Evolutionary conservation across 1,140 invertebrate genomes (phyloP).

Genomic region (Spodoptera frugiperda): DNA sequence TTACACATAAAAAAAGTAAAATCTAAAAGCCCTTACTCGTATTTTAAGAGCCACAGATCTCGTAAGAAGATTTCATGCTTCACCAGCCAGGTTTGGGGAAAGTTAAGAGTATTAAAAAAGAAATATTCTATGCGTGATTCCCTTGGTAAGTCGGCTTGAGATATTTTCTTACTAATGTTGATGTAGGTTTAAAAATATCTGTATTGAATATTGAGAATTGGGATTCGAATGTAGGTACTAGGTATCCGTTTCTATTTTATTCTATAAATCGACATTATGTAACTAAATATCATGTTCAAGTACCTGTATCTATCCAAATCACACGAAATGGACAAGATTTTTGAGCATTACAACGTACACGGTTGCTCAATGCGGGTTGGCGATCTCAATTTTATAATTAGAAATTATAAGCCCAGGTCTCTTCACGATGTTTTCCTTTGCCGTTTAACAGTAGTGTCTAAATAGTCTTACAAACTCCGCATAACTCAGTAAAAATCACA

Average conservation of each 20-base stretch:
- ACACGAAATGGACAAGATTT: too few species aligned
- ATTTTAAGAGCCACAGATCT: constrained; percentile 18
- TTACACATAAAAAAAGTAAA: constrained; percentile 39
- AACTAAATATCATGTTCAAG: too few species aligned
- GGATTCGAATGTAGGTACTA: not conserved
- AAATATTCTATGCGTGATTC: not conserved
- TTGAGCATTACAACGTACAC: too few species aligned
- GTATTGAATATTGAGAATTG: not conserved
- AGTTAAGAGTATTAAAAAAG: constrained; percentile 9
- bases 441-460: too few species aligned
- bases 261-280: too few species aligned
- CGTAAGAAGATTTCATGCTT: constrained; percentile 39
- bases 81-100: constrained; percentile 3
- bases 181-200: not conserved
- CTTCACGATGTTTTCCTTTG: too few species aligned
- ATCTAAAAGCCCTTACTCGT: constrained; percentile 28
- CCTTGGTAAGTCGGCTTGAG: not conserved
- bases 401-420: too few species aligned
- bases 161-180: not conserved
- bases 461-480: too few species aligned
- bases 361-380: too few species aligned
- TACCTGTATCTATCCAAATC: too few species aligned
- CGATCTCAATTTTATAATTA: too few species aligned
- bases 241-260: not conserved
- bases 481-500: too few species aligned